Base-by-base conservation (phyloP, 1,140 invertebrate genomes). In the Yoshiicerus persimilis region DNA sequence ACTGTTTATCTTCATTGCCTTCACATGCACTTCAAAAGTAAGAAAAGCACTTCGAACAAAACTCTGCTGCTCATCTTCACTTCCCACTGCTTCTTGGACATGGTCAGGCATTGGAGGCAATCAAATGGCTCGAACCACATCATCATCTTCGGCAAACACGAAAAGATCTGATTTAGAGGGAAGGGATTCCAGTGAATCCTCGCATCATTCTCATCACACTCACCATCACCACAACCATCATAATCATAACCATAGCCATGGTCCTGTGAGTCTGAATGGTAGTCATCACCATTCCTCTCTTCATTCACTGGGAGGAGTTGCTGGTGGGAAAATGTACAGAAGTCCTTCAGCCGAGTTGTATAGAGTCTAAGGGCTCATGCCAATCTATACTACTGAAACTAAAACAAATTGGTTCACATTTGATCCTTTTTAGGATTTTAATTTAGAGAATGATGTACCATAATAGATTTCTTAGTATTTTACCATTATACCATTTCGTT, bases 1-100 rank as follows among this genome's bases (percentile, higher is more conserved):
- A 2, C 89, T 94, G 11, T 95, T 94, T 90, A 94, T 95, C 39
- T 94, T 94, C 89, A 88, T 94, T 1, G 94, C 94, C 0, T 95
- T 95, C 91, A 94, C 94, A 10, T 94, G 93, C 89, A 94, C 92
- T 8, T 89, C 92, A 9, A 92, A 92, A 88, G 91, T 92, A 16
- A 89, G 92, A 4, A 89, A 91, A 84, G 91, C 88, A 3, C 66
- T 93, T 11, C 86, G 87, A 23, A 36, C 86, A 1, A 90, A 88
- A 62, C 64, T 91, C 5, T 88, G 90, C 38, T 85, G 84, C 62
- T 6, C 39, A 9, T 32, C 41, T n/a, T 87, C 88, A 30, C 66
- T 66, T 4, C 27, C 86, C 3, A 85, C 86, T 39, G 88, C 90
- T 20, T 91, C 90, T n/a, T 91, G 90, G 90, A 91, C 90, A 9